phyloP scores from a whole-genome alignment of 2,113 vertebrate species.

The Casuarius casuarius region DNA sequence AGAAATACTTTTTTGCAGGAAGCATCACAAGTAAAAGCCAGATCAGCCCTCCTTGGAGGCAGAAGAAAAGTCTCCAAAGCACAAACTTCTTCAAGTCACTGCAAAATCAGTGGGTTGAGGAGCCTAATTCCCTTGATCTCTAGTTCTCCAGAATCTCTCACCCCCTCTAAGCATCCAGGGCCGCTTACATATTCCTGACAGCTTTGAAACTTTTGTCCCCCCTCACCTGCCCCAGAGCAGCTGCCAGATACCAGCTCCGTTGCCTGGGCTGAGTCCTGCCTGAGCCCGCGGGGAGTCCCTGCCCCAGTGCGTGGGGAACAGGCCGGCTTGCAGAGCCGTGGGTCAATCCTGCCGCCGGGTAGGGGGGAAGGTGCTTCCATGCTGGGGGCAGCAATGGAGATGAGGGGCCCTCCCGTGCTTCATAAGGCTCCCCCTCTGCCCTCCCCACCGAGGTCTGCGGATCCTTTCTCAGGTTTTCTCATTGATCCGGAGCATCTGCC shows the following conservation, averaged over 20 bases:
- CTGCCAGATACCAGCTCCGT: not conserved
- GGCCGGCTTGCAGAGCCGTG: not conserved
- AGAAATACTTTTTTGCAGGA: not conserved
- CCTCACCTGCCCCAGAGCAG: not conserved
- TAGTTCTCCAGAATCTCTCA: not conserved
- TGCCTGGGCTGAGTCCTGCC: no score
- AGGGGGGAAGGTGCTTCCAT: not conserved
- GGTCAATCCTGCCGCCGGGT: not conserved
- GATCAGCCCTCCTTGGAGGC: not conserved
- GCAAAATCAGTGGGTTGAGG: not conserved
- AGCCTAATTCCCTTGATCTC: not conserved
- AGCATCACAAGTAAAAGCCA: not conserved
- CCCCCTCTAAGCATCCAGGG: not conserved
- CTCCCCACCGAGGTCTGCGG: not conserved
- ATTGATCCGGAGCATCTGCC: slow-evolving; percentile 62
- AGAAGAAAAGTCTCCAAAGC: not conserved
- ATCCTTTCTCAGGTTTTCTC: slow-evolving; percentile 38
- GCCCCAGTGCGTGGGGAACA: not conserved
- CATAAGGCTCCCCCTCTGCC: not conserved
- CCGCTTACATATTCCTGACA: not conserved
- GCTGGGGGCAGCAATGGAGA: not conserved
- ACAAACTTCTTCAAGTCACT: not conserved
- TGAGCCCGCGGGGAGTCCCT: not conserved
- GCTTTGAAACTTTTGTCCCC: not conserved
- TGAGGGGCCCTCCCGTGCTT: accelerated